Conservation (phyloP, 2,888 invertebrate species). For the Gryllus longicercus region DNA sequence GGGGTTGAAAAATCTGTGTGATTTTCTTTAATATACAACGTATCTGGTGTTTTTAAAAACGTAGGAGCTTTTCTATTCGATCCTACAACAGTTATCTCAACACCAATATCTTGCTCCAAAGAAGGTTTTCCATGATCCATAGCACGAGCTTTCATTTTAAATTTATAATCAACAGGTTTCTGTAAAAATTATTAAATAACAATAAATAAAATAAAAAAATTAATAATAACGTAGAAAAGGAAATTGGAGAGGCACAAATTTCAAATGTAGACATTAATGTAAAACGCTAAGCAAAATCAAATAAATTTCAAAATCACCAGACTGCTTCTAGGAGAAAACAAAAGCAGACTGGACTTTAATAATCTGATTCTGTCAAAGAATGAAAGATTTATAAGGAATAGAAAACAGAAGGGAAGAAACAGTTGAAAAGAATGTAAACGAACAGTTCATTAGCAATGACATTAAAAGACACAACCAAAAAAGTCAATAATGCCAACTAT, state of each 20-base stretch:
- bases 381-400: no score
- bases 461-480: no score
- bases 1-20: constrained; percentile 46
- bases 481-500: no score
- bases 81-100: constrained; percentile 80
- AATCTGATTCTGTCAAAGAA: no score
- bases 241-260: not conserved
- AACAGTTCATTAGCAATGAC: no score
- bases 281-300: no score
- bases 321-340: no score
- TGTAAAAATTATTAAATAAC: not conserved
- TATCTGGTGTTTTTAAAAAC: not conserved
- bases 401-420: no score
- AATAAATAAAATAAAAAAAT: constrained; percentile 31
- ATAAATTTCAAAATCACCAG: no score
- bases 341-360: no score
- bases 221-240: not conserved
- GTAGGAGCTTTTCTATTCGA: constrained; percentile 81
- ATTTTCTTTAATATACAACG: constrained; percentile 25
- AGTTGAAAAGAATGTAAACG: no score
- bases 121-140: constrained; percentile 67
- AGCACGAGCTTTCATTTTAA: constrained; percentile 71
- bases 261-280: not conserved
- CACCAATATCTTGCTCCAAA: constrained; percentile 67
- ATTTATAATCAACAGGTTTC: constrained; percentile 43